Conservation (phyloP, 2,113 vertebrate species). For the Hepsetus odoe region DNA sequence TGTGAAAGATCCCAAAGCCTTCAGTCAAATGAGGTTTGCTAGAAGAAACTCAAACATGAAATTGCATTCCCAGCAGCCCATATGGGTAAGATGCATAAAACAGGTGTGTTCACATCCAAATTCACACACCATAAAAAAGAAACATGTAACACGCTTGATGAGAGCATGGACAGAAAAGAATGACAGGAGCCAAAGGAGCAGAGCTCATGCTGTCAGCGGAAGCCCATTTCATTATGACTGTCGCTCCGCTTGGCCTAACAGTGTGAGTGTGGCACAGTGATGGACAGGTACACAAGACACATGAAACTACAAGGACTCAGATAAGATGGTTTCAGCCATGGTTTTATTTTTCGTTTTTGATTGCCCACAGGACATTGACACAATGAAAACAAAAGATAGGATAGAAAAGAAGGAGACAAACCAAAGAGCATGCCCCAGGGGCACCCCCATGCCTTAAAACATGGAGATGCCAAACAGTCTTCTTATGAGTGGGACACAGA, state of each 20-base stretch:
- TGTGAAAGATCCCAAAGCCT: conserved; percentile 29
- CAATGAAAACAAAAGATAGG: conserved; percentile 48
- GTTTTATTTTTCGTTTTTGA: conserved; percentile 64
- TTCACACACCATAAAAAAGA: conserved; percentile 11
- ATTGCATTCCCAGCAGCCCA: conserved; percentile 31
- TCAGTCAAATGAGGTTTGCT: conserved; percentile 33
- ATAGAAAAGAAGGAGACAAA: conserved; percentile 51
- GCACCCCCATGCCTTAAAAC: conserved; percentile 44
- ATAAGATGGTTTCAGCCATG: conserved; percentile 80
- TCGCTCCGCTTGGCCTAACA: conserved; percentile 46
- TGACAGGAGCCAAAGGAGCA: conserved; percentile 61
- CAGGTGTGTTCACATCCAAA: conserved; percentile 38
- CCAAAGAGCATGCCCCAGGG: conserved; percentile 48
- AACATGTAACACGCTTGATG: conserved; percentile 56
- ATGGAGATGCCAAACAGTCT: conserved; percentile 45
- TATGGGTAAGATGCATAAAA: conserved; percentile 9
- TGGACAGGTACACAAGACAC: conserved; percentile 79
- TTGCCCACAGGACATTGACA: conserved; percentile 60
- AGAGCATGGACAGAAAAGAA: conserved; percentile 55
- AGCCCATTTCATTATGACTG: conserved; percentile 52
- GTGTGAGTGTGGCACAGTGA: conserved; percentile 68
- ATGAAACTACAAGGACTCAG: conserved; percentile 81
- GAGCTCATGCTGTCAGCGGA: conserved; percentile 67
- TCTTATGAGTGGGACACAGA: conserved; percentile 49
- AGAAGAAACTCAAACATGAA: conserved; percentile 44